Evolutionary conservation across 1,140 invertebrate species (phyloP).

Genomic region (Bombus impatiens): DNA sequence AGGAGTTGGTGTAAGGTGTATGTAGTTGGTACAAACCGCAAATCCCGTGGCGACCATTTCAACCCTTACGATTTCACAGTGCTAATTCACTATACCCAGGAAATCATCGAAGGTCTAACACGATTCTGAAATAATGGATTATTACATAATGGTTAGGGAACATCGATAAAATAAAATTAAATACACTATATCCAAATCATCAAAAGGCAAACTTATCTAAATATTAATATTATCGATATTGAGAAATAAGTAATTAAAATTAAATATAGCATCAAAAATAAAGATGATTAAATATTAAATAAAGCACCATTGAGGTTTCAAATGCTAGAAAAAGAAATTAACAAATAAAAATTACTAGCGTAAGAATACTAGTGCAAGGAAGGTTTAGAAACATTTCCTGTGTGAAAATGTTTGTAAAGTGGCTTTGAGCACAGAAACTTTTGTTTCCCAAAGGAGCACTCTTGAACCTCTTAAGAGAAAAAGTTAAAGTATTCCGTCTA

Average conservation of each 20-base stretch:
- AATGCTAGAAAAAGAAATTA: not conserved
- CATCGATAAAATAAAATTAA: not conserved
- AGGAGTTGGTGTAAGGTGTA: constrained; percentile 45
- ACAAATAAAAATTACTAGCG: not conserved
- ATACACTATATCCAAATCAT: too few species aligned
- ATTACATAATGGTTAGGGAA: not conserved
- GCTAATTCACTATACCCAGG: constrained; percentile 52
- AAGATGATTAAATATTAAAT: not conserved
- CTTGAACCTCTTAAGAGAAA: not conserved
- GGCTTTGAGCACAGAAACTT: not conserved
- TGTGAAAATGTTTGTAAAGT: not conserved
- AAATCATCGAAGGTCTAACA: constrained; percentile 42
- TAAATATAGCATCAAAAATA: not conserved
- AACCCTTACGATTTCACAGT: constrained; percentile 51
- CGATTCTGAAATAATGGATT: constrained; percentile 38
- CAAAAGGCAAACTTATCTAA: too few species aligned
- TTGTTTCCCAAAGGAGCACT: not conserved
- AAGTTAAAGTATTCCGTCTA: not conserved
- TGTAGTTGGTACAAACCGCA: constrained; percentile 31
- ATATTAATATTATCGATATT: not conserved
- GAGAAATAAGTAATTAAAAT: not conserved
- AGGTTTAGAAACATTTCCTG: not conserved
- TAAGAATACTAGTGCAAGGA: not conserved
- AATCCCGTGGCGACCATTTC: constrained; percentile 62
- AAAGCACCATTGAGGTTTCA: not conserved